phyloP scores from a whole-genome alignment of 2,797 vertebrate genomes.

The Delichon dasypus region DNA sequence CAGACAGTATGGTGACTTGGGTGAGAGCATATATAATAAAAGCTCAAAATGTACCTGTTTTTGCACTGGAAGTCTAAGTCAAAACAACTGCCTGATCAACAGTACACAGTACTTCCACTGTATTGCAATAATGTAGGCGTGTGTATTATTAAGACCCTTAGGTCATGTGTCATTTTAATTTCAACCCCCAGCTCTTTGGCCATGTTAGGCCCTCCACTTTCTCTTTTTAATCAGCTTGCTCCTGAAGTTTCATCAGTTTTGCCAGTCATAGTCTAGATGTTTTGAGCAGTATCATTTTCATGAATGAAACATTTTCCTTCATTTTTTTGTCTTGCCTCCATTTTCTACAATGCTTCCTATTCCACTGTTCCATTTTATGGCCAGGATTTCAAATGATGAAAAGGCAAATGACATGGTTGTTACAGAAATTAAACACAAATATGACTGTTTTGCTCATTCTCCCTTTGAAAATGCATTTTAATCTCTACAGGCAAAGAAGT shows the following conservation, averaged over 20 bases:
- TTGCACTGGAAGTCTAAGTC: background rate
- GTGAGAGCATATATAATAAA: background rate
- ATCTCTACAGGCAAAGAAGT: background rate
- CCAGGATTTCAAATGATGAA: background rate
- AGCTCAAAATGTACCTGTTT: background rate
- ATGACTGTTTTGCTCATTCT: background rate
- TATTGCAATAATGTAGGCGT: background rate
- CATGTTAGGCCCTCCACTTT: background rate
- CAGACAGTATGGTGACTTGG: background rate
- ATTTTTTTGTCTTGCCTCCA: background rate
- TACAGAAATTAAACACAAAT: constrained; percentile 1
- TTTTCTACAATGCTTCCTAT: background rate
- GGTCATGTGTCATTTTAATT: background rate
- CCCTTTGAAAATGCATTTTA: background rate
- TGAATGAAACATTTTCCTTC: background rate
- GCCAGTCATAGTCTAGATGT: background rate
- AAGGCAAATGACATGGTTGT: background rate
- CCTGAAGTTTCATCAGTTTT: background rate
- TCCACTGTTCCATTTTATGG: background rate
- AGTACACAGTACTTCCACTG: background rate
- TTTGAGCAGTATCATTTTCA: background rate
- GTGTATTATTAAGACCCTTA: background rate
- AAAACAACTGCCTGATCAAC: background rate
- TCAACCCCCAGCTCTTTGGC: background rate
- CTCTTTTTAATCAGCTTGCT: background rate